phyloP scores from a whole-genome alignment of 2,888 invertebrate genomes.

The Abrostola triplasia region DNA sequence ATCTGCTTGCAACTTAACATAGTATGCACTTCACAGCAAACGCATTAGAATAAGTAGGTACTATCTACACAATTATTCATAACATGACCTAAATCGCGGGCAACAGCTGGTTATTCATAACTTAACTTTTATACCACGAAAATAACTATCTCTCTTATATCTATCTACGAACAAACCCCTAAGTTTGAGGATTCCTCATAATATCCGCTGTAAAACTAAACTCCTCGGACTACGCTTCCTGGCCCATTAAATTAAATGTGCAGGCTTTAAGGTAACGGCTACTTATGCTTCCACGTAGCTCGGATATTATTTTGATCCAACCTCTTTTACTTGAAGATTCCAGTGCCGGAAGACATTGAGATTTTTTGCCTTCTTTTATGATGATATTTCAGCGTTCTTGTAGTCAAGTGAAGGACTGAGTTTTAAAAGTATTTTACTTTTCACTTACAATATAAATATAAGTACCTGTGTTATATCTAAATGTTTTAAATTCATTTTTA shows the following conservation, averaged over 20 bases:
- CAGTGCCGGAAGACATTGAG: slow-evolving; percentile 27
- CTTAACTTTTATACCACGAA: slow-evolving; percentile 7
- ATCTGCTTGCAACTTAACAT: too few relatives aligned
- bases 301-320: slow-evolving; percentile 70
- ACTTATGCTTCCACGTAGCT: slow-evolving; percentile 65
- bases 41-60: slow-evolving; percentile 5
- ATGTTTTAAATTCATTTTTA: not conserved
- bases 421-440: not conserved
- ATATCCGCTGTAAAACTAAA: slow-evolving; percentile 54
- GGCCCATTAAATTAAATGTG: slow-evolving; percentile 68
- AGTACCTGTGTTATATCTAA: not conserved
- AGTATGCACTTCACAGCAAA: not conserved
- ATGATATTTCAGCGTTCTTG: slow-evolving; percentile 33
- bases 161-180: slow-evolving; percentile 11
- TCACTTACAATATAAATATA: not conserved
- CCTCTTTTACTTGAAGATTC: slow-evolving; percentile 57
- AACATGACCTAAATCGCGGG: slow-evolving; percentile 1
- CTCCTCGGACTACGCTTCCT: slow-evolving; percentile 46
- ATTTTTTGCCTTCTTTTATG: slow-evolving; percentile 38
- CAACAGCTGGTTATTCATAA: not conserved
- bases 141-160: slow-evolving; percentile 12
- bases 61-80: slow-evolving; percentile 5
- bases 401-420: not conserved
- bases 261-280: slow-evolving; percentile 68
- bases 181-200: slow-evolving; percentile 47